A percentile compares a stretch with the other conserved stretches of the same genome.
Evolutionary conservation across 2,797 vertebrate genomes (phyloP).

Genomic region (Phoebastria nigripes): DNA sequence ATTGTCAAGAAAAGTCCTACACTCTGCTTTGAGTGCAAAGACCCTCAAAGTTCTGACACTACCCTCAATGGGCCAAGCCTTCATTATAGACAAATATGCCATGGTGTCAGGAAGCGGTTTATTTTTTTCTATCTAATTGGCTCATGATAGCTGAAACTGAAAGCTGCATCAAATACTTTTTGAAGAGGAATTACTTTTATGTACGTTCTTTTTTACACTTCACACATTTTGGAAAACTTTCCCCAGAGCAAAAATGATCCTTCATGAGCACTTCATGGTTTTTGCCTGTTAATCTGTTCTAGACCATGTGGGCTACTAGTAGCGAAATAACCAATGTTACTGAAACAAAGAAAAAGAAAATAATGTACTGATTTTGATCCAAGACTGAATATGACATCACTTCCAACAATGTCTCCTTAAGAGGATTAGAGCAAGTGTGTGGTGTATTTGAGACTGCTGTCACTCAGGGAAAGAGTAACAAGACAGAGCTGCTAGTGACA

Average conservation of each 20-base stretch:
- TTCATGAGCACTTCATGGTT: neutral
- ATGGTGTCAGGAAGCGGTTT: neutral
- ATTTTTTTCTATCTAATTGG: neutral
- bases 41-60: neutral
- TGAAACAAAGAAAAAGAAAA: neutral
- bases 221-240: neutral
- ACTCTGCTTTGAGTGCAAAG: neutral
- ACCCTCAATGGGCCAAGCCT: neutral
- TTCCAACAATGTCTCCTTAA: neutral
- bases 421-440: neutral
- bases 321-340: neutral
- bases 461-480: rapidly evolving
- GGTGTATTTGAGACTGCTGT: neutral
- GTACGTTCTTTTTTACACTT: neutral
- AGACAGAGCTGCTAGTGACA: neutral
- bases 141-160: neutral
- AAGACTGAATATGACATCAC: neutral
- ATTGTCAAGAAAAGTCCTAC: neutral
- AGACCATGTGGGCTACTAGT: neutral
- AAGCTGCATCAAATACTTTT: neutral
- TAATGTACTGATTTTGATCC: neutral
- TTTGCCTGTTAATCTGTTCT: neutral
- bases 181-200: neutral
- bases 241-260: neutral
- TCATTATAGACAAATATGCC: neutral